These are phyloP conservation scores for Coptotermes formosanus DNA, from an alignment of 1,140 invertebrate species.

Conservation along the genomic window DNA sequence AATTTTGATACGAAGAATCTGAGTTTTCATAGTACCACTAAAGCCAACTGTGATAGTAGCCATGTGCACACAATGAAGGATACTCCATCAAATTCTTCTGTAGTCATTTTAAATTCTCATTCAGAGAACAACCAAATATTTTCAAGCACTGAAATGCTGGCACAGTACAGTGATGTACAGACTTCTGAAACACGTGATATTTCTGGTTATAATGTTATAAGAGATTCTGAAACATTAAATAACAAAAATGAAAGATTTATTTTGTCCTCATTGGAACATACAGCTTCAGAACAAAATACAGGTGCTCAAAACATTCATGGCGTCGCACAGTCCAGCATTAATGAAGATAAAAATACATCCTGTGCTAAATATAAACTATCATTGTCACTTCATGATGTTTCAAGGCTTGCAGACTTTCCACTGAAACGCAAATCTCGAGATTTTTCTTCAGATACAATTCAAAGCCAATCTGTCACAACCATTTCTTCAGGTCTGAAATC, in stretches of 20 bases:
- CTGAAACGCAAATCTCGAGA: not conserved
- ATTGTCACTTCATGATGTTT: not conserved
- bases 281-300: not conserved
- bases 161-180: not conserved
- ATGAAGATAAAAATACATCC: not conserved
- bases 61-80: not conserved
- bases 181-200: not conserved
- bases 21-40: not conserved
- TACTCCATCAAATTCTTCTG: too few species aligned
- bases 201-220: not conserved
- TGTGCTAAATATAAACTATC: not conserved
- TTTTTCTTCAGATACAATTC: slow-evolving; percentile 22
- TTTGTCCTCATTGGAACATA: not conserved
- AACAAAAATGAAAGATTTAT: not conserved
- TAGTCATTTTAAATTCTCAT: too few species aligned
- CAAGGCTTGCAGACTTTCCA: not conserved
- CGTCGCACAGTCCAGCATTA: not conserved
- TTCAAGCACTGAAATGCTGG: not conserved
- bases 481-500: slow-evolving; percentile 22
- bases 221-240: not conserved
- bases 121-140: too few species aligned
- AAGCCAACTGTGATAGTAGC: not conserved
- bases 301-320: too few species aligned
- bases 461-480: slow-evolving; percentile 12
- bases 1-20: not conserved